Evolutionary conservation across 1,140 invertebrate species (phyloP), one percentile per base, ranked within the genome.

Genomic region (Branchinecta lindahli): DNA sequence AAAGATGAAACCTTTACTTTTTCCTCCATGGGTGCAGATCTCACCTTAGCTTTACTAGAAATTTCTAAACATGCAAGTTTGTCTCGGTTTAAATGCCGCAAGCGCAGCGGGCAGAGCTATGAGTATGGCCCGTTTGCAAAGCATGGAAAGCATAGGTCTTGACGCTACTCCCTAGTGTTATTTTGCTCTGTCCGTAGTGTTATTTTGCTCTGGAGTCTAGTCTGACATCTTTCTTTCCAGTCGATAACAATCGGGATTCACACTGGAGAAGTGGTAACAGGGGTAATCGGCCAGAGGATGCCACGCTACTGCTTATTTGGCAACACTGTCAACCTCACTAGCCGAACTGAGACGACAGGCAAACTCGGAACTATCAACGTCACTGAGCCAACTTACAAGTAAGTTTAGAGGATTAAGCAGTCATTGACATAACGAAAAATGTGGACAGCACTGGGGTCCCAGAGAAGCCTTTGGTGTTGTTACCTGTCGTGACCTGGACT

Each of bases 251-350:
- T 98, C 74, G 94, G 94, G 12, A 94, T 97, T 72, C 94, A 98
- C 78, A 91, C 91, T 12, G 94, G 94, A 0, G 93, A 96, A 79
- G 93, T 96, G 8, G 92, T 97, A 45, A 96, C 94, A 0, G 94
- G 94, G 15, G 94, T 97, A 4, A 96, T 97, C 72, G 94, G 94
- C 5, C 92, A 96, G 81, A 86, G 92, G 69, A 95, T 96, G 90
- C 94, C 94, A 0, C 85, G 94, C n/a, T 98, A 96, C 77, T 97
- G 94, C 80, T 83, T 98, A 3, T 98, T 97, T 77, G 94, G 94
- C 20, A 96, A 96, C 79, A 96, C 94, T 0, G 94, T 98, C 0
- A 97, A 97, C 80, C 79, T 97, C 33, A 96, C 94, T 46, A 95
- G 92, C 77, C 83, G 94, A 72, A 96, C 92, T 4, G 94, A 98